Evolutionary conservation across 2,113 vertebrate genomes (phyloP).

Genomic region (Uropsilus gracilis): DNA sequence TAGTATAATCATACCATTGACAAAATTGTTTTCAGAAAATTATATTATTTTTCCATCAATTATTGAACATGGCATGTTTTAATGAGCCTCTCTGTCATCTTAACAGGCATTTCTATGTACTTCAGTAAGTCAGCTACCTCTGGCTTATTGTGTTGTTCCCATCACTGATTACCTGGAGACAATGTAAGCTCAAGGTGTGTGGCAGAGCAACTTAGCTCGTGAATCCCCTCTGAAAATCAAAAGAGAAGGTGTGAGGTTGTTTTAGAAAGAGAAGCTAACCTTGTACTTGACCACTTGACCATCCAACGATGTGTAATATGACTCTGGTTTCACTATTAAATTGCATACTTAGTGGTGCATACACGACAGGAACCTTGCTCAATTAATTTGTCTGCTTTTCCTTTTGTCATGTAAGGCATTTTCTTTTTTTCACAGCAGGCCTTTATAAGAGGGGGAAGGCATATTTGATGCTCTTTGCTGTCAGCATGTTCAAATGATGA

Average conservation of each 20-base stretch:
- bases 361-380: constrained; percentile 54
- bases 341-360: constrained; percentile 44
- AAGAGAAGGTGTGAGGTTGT: not conserved
- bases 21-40: not conserved
- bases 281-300: constrained; percentile 41
- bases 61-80: not conserved
- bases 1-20: not conserved
- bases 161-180: not conserved
- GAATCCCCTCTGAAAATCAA: not conserved
- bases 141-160: not conserved
- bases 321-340: constrained; percentile 49
- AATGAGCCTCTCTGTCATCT: not conserved
- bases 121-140: not conserved
- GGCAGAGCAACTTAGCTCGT: not conserved
- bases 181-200: not conserved
- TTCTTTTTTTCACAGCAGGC: constrained; percentile 18
- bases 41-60: not conserved
- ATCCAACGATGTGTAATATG: constrained; percentile 8
- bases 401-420: constrained; percentile 54
- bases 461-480: constrained; percentile 40
- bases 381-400: constrained; percentile 62
- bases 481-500: constrained; percentile 66
- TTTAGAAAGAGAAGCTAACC: not conserved
- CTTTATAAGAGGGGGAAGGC: not conserved
- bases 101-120: not conserved